Percentiles rank a stretch among this genome's conserved stretches.
Evolutionary conservation across 2,888 invertebrate species (phyloP).

Genomic region (Brassicogethes aeneus): DNA sequence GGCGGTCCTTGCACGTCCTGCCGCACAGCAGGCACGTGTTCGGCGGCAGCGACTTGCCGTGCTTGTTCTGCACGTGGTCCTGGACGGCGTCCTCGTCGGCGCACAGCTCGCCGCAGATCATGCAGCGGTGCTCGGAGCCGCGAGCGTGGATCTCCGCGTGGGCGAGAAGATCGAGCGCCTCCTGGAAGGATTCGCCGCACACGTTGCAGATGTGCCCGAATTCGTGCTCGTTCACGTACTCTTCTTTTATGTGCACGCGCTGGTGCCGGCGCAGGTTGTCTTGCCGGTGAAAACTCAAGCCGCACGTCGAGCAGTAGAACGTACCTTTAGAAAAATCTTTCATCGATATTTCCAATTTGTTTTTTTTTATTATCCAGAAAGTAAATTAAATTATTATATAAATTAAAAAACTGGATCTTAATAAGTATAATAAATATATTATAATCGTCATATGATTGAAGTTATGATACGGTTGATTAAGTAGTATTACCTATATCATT

Average conservation of each 20-base stretch:
- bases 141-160: conserved; percentile 72
- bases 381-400: too few relatives aligned
- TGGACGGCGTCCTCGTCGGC: conserved; percentile 54
- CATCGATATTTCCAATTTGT: conserved; percentile 34
- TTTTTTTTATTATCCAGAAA: too few relatives aligned
- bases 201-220: conserved; percentile 64
- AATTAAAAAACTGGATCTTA: too few relatives aligned
- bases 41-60: conserved; percentile 52
- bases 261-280: conserved; percentile 65
- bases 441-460: too few relatives aligned
- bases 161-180: conserved; percentile 66
- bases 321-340: conserved; percentile 22
- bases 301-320: conserved; percentile 63
- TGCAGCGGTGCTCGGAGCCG: conserved; percentile 49
- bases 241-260: conserved; percentile 38
- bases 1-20: conserved; percentile 58
- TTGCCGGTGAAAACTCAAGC: conserved; percentile 68
- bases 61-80: conserved; percentile 52
- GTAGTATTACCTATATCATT: too few relatives aligned
- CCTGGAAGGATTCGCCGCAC: conserved; percentile 69
- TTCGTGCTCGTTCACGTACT: conserved; percentile 40
- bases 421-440: too few relatives aligned
- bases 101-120: conserved; percentile 56
- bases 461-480: too few relatives aligned
- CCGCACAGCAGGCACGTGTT: conserved; percentile 60